Evolutionary conservation across 2,888 invertebrate genomes (phyloP), one percentile per base, ranked within the genome.

Genomic region (Pycnomerus fuliginosus): DNA sequence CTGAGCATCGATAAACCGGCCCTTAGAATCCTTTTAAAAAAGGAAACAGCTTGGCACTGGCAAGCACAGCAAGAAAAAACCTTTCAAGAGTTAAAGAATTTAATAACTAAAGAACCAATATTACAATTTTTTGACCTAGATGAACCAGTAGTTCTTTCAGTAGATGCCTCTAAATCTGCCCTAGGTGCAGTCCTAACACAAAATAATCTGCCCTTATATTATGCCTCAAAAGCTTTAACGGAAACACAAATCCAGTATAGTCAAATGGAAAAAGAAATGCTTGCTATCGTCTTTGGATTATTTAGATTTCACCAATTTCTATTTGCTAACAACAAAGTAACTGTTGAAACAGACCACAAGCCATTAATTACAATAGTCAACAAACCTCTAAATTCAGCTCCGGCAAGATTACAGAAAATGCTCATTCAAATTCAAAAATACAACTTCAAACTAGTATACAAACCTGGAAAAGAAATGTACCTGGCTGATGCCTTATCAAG

Each of bases 201-300:
- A 20, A 20, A 68, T 16, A 55, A 55, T 11, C 52, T 62, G 36
- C 67, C 67, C 3, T 52, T 67, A n/a, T 61, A 58, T 3, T 70
- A 65, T 53, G 68, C 65, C 5, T 64, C 65, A 20, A 58, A 55
- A 48, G 44, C 62, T 1, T 36, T 67, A 16, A 44, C 41, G n/a
- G 31, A 33, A 13, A 60, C 58, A 3, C 61, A 66, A 49, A 14
- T 48, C 27, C 52, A 41, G 5, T 65, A 62, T 49, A 53, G 61
- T 11, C 63, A 65, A 40, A 65, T 66, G 3, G 65, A 68, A 36
- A 65, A 67, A 48, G 66, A 68, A 43, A 48, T 60, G 5, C 34
- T 65, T 20, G 66, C 68, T 1, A 64, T 68, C 23, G 46, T 43
- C 4, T 65, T 66, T 48, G 64, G 52, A 3, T 62, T 62, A 37